Base-by-base conservation (phyloP, 2,888 invertebrate genomes). In the Latheticus oryzae region DNA sequence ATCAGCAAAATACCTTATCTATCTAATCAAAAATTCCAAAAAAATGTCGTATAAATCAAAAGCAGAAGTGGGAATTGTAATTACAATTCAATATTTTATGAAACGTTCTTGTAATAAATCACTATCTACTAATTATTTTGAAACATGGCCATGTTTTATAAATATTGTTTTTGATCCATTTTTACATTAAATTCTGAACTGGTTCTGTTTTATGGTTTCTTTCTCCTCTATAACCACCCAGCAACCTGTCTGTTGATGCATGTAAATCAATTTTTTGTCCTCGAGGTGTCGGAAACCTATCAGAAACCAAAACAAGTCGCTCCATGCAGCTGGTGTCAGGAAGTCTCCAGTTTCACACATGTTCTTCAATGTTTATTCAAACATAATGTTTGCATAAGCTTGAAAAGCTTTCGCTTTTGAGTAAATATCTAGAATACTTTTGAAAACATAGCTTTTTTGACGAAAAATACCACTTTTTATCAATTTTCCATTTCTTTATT, bases 291-390 rank as follows among this genome's bases (percentile, higher is more conserved):
- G 64, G 71, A 71, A 71, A 68, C 69, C 70, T 70, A 67, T 65
- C 65, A 70, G 65, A 68, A 68, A 68, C 68, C 66, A 72, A 71
- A 71, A 69, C 66, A 68, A 64, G 61, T 62, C 63, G 21, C 65
- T 58, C 35, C 53, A 28, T 51, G 69, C 74, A 74, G 74, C 73
- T 73, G 74, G 72, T 74, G 74, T 73, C 73, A 74, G 74, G 73
- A 74, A 74, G 73, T 74, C 70, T 74, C 73, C 64, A 62, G 72
- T 75, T 74, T 72, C 74, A 74, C 73, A 73, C 68, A 67, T 72
- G 66, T 60, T 64, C 57, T 56, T 62, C 55, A 60, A 55, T 68
- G 68, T 69, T 70, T 69, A 68, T 63, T 62, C 63, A 62, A 67
- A 12, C 28, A 28, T 63, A 56, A 54, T 62, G 57, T 61, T 63